Percentiles rank a stretch among this genome's conserved stretches.
Evolutionary conservation across 37 sponge, comb jelly and placozoan species (phyloP).

Genomic region (Oopsacas minuta): DNA sequence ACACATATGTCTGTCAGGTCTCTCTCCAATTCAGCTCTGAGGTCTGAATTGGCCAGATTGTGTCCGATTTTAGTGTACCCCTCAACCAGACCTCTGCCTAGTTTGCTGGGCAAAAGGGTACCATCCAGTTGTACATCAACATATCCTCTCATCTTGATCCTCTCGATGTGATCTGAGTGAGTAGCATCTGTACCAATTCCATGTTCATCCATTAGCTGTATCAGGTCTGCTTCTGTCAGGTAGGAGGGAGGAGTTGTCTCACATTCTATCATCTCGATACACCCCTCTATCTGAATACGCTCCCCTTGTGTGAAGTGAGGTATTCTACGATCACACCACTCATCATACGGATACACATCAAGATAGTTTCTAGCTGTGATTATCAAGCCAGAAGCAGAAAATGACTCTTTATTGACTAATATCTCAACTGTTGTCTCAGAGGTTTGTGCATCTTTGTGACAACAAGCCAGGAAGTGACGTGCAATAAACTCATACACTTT

Average conservation of each 20-base stretch:
- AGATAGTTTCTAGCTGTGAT: constrained; percentile 84
- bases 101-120: constrained; percentile 79
- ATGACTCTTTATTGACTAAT: constrained; percentile 70
- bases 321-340: constrained; percentile 39
- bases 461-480: constrained; percentile 91
- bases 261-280: constrained; percentile 66
- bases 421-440: constrained; percentile 74
- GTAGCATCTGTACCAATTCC: constrained; percentile 99
- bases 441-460: constrained; percentile 80
- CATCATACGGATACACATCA: constrained; percentile 88
- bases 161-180: constrained; percentile 99
- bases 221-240: constrained; percentile 91
- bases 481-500: constrained; percentile 75
- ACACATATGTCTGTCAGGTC: constrained; percentile 38
- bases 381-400: constrained; percentile 63
- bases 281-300: background rate
- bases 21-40: constrained; percentile 76
- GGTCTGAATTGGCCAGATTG: constrained; percentile 69
- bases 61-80: constrained; percentile 84
- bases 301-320: background rate
- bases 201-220: constrained; percentile 93
- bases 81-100: constrained; percentile 93
- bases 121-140: constrained; percentile 77
- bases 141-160: constrained; percentile 79
- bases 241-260: constrained; percentile 77